Evolutionary conservation across 2,797 vertebrate genomes (phyloP).

Genomic region (Bovichtus variegatus): DNA sequence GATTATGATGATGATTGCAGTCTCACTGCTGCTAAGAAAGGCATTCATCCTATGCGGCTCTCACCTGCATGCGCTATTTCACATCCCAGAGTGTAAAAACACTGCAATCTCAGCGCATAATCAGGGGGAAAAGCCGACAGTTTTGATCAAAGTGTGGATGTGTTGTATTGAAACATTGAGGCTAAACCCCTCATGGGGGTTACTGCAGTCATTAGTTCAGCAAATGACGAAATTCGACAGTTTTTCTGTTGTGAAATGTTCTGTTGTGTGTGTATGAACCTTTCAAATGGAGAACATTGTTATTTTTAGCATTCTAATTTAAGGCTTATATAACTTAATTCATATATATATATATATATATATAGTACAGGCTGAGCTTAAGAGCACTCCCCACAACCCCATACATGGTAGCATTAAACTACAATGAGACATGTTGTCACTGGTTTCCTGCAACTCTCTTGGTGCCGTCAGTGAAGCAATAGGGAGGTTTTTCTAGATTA

Average conservation of each 20-base stretch:
- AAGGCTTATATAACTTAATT: not conserved
- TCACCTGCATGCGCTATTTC: slow-evolving; percentile 1
- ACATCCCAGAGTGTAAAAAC: not conserved
- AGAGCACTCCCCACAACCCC: not conserved
- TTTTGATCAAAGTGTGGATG: slow-evolving; percentile 1
- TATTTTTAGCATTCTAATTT: not conserved
- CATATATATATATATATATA: no score
- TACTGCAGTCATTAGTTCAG: not conserved
- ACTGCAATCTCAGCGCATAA: not conserved
- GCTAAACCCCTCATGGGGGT: not conserved
- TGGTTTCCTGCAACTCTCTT: slow-evolving; percentile 14
- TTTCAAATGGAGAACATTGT: not conserved
- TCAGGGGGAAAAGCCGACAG: not conserved
- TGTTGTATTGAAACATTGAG: slow-evolving; percentile 12
- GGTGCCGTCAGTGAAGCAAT: not conserved
- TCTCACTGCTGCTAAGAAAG: not conserved
- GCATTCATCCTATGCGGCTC: not conserved
- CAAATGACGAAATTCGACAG: not conserved
- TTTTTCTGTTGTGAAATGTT: no score
- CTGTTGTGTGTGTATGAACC: no score
- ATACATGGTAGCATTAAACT: not conserved
- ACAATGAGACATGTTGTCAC: slow-evolving; percentile 23
- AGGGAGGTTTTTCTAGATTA: slow-evolving; percentile 18
- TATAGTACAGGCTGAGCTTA: slow-evolving; percentile 1
- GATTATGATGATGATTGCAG: slow-evolving; percentile 10